Percentiles rank a stretch among this genome's conserved stretches.
These are phyloP conservation scores for Leptinotarsa juncta DNA, from an alignment of 2,888 invertebrate species.

Conservation along the genomic window DNA sequence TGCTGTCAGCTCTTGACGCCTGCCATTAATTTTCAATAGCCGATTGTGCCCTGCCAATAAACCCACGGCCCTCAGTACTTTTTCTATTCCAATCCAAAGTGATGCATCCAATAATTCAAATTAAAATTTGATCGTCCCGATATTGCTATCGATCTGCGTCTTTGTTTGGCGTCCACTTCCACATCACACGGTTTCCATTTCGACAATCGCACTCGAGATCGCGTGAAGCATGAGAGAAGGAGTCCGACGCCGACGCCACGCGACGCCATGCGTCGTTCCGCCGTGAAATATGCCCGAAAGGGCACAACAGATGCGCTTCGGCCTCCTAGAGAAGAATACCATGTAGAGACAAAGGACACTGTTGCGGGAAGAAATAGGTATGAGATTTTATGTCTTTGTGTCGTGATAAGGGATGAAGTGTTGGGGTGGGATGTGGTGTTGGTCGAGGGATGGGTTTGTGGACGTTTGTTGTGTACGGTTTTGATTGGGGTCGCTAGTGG, in stretches of 20 bases:
- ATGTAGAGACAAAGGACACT: conserved; percentile 29
- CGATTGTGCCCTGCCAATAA: too few species aligned
- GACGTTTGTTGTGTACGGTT: not conserved
- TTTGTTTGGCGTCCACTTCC: not conserved
- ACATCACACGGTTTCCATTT: not conserved
- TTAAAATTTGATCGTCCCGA: conserved; percentile 8
- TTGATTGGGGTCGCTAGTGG: not conserved
- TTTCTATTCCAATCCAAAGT: not conserved
- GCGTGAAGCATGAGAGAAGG: conserved; percentile 20
- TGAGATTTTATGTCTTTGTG: not conserved
- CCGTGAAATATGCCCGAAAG: conserved; percentile 27
- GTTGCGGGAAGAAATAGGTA: conserved; percentile 27
- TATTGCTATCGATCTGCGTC: not conserved
- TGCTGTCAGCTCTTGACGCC: too few species aligned
- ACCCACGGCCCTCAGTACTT: too few species aligned
- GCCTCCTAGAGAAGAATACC: conserved; percentile 20
- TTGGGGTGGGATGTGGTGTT: too few species aligned
- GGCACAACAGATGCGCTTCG: conserved; percentile 28
- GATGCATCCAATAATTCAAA: conserved; percentile 1
- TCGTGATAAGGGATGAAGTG: not conserved
- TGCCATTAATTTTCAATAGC: too few species aligned
- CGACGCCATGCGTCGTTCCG: conserved; percentile 14
- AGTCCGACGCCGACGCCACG: conserved; percentile 25
- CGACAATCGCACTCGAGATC: not conserved
- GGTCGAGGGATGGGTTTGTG: too few species aligned